Evolutionary conservation across 1,140 invertebrate genomes (phyloP), one percentile per base, ranked within the genome.

Genomic region (Polypedilum pembai): DNA sequence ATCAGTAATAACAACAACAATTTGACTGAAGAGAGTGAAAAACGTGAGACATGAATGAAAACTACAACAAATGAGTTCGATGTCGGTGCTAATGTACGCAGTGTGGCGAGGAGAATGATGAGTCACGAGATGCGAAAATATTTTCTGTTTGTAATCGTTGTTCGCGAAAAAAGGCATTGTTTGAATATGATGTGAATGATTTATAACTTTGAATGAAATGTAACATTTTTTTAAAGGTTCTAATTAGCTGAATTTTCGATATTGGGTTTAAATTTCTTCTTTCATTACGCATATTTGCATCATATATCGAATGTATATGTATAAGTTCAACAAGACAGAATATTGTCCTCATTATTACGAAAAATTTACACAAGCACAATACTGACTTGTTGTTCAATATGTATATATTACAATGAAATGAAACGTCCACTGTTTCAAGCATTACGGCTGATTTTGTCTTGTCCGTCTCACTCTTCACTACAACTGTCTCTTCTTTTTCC

Each of bases 321-420:
- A n/a, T n/a, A n/a, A n/a, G n/a, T n/a, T n/a, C n/a, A n/a, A n/a
- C n/a, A n/a, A n/a, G n/a, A n/a, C n/a, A 69, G 65, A 69, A 69
- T 69, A 69, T 21, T 69, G 65, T 69, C 65, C 65, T 69, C 65
- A 69, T 69, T 69, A 69, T 69, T 69, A 69, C 65, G 18, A 69
- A 69, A 66, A 66, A 69, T 18, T 20, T 69, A 69, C 65, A 69
- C 65, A 69, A 69, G 65, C 65, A 69, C 65, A 69, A 69, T 69
- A 69, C 17, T 69, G 24, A 1, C 24, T 33, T 33, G 65, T 69
- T 56, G 65, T 69, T 69, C 65, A 69, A 33, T 33, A 33, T 33
- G 5, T 10, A 69, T 33, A 33, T 10, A 69, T 69, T 21, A 69
- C 65, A 69, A 69, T 69, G 20, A 69, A 69, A 69, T 69, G 20